Evolutionary conservation across 2,797 vertebrate species (phyloP), one percentile per base, ranked within the genome.

Genomic region (Ciconia nigra): DNA sequence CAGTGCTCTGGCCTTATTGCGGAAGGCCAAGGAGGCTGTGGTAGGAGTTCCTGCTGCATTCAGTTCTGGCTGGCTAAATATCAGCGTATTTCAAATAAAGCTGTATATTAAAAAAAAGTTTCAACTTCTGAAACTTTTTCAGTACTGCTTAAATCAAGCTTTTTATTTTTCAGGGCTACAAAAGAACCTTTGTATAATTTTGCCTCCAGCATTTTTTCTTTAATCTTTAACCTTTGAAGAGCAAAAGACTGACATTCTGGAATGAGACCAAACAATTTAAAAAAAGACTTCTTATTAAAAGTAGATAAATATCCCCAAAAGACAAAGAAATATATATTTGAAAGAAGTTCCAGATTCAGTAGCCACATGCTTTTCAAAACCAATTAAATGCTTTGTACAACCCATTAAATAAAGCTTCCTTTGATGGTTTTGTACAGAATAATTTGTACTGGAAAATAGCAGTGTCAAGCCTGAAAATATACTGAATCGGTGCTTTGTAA

Each of bases 221-320:
- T 91, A 94, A 96, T 91, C 95, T 97, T 97, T 97, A 96, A 96
- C 74, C 72, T 97, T 92, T 95, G 63, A 90, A 49, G 29, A 93
- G 65, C 22, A 93, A 89, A 95, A 83, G 63, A 93, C 49, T 83
- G 79, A 83, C 47, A 95, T 97, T 93, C 69, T 95, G 95, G 86
- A 93, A 95, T 69, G 35, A 86, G 33, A 86, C 81, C 62, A 93
- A 84, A 41, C 35, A 74, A 94, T 55, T 72, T 26, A 72, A 76
- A 94, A 65, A 93, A 41, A 39, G 54, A 70, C 47, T 79, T 58
- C 63, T 83, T 90, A 84, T 87, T 91, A 70, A 67, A 90, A 74
- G 55, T 76, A 94, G 39, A 71, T 51, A 93, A 55, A 41, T 83
- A 41, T 89, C 20, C 89, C 74, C 14, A 33, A 88, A 88, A 92